These are phyloP conservation scores for Tinamus guttatus DNA, from an alignment of 2,113 vertebrate genomes.

Conservation along the genomic window DNA sequence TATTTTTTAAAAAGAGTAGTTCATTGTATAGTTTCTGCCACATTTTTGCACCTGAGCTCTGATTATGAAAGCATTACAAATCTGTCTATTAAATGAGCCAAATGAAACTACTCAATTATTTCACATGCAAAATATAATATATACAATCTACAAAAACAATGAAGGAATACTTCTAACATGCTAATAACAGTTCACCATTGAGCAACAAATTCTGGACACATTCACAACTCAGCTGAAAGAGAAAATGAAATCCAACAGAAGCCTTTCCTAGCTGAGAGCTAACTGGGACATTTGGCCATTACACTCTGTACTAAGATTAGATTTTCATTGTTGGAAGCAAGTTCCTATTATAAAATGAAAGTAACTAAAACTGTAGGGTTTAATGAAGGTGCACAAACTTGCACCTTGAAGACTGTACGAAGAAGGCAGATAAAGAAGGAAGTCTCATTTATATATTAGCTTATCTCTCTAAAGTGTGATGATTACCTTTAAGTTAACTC, in stretches of 20 bases:
- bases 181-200: neutral
- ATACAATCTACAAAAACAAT: neutral
- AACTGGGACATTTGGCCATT: neutral
- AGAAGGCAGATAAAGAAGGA: neutral
- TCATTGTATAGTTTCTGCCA: neutral
- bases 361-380: neutral
- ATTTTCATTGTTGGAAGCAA: neutral
- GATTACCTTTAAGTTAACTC: neutral
- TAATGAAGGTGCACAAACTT: neutral
- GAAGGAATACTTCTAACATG: neutral
- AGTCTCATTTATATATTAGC: neutral
- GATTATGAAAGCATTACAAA: neutral
- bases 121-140: neutral
- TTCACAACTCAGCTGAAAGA: neutral
- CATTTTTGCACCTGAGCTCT: neutral
- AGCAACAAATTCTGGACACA: fast-evolving
- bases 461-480: neutral
- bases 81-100: neutral
- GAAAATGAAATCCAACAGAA: neutral
- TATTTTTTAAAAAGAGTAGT: neutral
- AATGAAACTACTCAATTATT: neutral
- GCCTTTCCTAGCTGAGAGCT: neutral
- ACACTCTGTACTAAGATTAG: neutral
- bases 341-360: neutral
- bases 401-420: neutral